phyloP scores from a whole-genome alignment of 2,797 vertebrate species.

The Vireo griseus region DNA sequence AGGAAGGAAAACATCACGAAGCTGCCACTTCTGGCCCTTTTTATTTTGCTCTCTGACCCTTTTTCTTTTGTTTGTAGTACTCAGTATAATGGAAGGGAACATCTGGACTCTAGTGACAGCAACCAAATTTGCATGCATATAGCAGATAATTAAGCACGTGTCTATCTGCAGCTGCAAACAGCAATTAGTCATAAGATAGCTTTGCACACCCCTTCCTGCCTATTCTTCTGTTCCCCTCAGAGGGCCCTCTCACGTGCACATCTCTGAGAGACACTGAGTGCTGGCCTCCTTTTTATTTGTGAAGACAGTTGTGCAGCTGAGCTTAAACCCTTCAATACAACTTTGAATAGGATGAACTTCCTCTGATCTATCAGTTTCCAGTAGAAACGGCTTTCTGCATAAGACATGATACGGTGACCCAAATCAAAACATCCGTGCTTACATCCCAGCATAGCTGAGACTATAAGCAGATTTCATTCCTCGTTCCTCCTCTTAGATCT shows the following conservation, averaged over 20 bases:
- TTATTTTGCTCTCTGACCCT: not conserved
- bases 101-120: slow-evolving; percentile 43
- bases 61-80: not conserved
- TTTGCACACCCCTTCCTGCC: slow-evolving; percentile 21
- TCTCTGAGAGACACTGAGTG: not conserved
- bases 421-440: not conserved
- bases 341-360: not conserved
- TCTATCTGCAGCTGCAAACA: slow-evolving; percentile 52
- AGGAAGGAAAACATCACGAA: not conserved
- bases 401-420: not conserved
- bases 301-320: not conserved
- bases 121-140: slow-evolving; percentile 32
- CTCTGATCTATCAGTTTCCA: not conserved
- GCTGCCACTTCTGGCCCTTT: not conserved
- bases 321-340: not conserved
- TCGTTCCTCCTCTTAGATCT: not conserved
- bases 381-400: not conserved
- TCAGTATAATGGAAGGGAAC: slow-evolving; percentile 8
- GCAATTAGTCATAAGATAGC: slow-evolving; percentile 55
- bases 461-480: not conserved
- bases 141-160: slow-evolving; percentile 62
- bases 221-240: not conserved
- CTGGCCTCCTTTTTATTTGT: not conserved
- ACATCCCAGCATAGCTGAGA: not conserved
- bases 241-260: not conserved